phyloP scores from a whole-genome alignment of 2,888 invertebrate species.

The Synergus japonicus region DNA sequence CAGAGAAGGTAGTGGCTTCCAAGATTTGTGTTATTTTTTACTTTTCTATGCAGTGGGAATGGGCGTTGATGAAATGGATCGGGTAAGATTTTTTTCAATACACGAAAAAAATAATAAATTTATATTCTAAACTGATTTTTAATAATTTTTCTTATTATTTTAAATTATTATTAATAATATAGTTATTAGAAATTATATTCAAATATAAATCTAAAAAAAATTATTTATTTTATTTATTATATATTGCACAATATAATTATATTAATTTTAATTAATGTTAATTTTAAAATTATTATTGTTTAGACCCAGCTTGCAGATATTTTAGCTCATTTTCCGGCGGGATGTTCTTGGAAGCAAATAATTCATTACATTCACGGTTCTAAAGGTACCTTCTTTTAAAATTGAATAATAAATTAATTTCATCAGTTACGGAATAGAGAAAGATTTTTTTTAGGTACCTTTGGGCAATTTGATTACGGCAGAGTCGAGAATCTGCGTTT shows the following conservation, averaged over 20 bases:
- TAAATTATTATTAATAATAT: too few relatives aligned
- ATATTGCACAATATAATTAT: neutral
- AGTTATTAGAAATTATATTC: too few relatives aligned
- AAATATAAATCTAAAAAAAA: too few relatives aligned
- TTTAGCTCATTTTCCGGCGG: slow-evolving; percentile 43
- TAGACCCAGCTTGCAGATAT: slow-evolving; percentile 30
- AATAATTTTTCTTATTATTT: too few relatives aligned
- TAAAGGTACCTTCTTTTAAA: too few relatives aligned
- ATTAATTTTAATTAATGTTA: neutral
- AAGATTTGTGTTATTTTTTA: neutral
- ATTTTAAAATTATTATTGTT: too few relatives aligned
- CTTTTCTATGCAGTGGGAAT: neutral
- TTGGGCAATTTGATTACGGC: slow-evolving; percentile 71
- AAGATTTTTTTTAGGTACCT: slow-evolving; percentile 21
- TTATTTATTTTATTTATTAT: too few relatives aligned
- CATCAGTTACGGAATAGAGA: too few relatives aligned
- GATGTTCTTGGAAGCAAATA: slow-evolving; percentile 45
- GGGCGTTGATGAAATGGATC: slow-evolving; percentile 32
- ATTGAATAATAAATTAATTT: too few relatives aligned
- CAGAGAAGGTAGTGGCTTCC: neutral
- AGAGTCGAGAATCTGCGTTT: slow-evolving; percentile 61
- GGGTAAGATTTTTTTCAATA: neutral
- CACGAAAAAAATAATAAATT: neutral
- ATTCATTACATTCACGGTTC: neutral
- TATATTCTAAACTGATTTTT: too few relatives aligned